Conservation (phyloP, 2,888 invertebrate species). For the Ctenicera cuprea region DNA sequence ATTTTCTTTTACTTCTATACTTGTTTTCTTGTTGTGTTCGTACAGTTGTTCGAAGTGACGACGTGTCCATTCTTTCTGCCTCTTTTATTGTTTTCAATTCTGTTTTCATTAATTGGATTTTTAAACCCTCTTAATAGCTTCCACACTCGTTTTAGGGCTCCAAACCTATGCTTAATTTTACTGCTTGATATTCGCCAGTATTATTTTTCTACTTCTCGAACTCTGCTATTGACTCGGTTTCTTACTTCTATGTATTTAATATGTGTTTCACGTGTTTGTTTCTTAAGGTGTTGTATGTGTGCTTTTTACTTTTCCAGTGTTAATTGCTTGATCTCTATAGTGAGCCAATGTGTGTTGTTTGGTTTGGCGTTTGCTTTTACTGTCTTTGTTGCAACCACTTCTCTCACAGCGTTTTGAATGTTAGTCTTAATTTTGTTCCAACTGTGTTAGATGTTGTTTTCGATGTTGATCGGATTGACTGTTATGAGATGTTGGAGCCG, state of each 20-base stretch:
- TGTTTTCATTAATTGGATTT: conserved; percentile 8
- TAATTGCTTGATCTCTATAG: no score
- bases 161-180: neutral
- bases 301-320: conserved; percentile 1
- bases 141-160: conserved; percentile 2
- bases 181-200: conserved; percentile 1
- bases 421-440: conserved; percentile 12
- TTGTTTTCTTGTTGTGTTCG: neutral
- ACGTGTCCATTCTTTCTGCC: conserved; percentile 10
- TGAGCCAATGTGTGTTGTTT: neutral
- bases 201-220: neutral
- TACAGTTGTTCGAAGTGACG: conserved; percentile 11
- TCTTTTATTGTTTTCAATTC: neutral
- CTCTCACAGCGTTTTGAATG: no score
- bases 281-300: neutral
- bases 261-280: no score
- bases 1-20: conserved; percentile 5
- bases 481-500: neutral
- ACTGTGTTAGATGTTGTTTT: conserved; percentile 1
- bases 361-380: conserved; percentile 9
- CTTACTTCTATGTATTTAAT: no score
- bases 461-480: neutral
- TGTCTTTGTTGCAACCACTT: conserved; percentile 9
- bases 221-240: conserved; percentile 2
- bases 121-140: neutral